A percentile compares a stretch with the other conserved stretches of the same genome.
Conservation (phyloP, 2,113 vertebrate species). For the Ailuropoda melanoleuca region DNA sequence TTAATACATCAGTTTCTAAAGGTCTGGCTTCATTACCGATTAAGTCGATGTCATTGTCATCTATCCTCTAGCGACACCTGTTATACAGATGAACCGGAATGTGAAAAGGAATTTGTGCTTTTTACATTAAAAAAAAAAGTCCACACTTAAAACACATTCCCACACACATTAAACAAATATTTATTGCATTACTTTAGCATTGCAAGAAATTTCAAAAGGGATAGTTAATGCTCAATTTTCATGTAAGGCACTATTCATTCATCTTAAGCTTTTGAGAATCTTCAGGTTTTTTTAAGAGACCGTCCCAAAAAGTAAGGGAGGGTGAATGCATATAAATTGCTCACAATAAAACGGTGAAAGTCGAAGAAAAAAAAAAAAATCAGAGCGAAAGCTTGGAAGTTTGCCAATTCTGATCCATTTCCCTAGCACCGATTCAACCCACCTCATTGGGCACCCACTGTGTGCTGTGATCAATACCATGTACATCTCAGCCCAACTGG, state of each 20-base stretch:
- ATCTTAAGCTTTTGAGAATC: background rate
- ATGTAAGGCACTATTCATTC: background rate
- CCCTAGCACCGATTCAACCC: background rate
- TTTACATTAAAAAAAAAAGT: background rate
- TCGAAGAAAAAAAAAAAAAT: background rate
- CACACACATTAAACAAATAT: background rate
- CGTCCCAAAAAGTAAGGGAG: background rate
- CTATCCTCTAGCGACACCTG: slow-evolving; percentile 33
- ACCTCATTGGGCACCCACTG: background rate
- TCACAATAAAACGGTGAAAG: background rate
- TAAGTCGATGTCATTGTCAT: slow-evolving; percentile 9
- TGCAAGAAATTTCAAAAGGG: background rate
- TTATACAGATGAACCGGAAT: background rate
- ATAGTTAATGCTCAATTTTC: background rate
- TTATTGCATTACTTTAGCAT: background rate
- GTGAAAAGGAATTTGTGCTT: background rate
- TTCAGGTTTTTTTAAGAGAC: background rate
- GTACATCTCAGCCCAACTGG: background rate
- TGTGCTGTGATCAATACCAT: background rate
- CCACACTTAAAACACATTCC: background rate
- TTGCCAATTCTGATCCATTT: background rate
- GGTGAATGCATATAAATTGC: background rate
- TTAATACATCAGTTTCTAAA: slow-evolving; percentile 13
- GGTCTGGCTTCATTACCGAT: slow-evolving; percentile 36
- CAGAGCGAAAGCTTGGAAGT: background rate